Conservation (phyloP, 2,797 vertebrate genomes). For the Potorous gilbertii region DNA sequence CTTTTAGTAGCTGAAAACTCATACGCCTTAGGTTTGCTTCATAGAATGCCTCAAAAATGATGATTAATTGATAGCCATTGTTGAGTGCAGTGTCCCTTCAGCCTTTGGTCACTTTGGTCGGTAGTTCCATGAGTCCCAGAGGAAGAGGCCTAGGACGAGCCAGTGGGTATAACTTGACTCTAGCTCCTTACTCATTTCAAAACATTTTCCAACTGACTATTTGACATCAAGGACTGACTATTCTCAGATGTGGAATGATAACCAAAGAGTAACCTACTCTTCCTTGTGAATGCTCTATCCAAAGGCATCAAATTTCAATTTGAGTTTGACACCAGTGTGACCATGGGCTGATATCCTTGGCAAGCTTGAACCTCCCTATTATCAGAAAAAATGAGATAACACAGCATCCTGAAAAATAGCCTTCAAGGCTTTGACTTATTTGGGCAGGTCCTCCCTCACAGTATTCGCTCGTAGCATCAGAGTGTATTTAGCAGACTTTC, state of each 20-base stretch:
- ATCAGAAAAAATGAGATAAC: background rate
- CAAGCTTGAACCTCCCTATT: background rate
- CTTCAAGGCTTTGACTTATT: background rate
- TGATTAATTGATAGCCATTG: background rate
- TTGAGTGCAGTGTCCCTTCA: background rate
- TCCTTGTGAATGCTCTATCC: background rate
- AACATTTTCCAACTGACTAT: background rate
- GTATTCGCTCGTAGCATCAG: too few relatives aligned
- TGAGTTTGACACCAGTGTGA: background rate
- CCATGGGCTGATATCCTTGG: background rate
- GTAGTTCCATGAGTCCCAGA: background rate
- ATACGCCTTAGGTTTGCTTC: background rate
- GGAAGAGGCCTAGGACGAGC: background rate
- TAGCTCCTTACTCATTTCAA: background rate
- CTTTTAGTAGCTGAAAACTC: background rate
- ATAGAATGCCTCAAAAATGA: background rate
- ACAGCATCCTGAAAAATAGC: background rate
- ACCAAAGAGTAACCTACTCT: background rate
- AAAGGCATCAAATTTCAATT: background rate
- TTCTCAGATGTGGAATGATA: background rate
- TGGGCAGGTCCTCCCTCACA: too few relatives aligned
- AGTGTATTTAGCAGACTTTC: background rate
- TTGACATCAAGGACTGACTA: background rate
- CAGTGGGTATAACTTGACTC: background rate
- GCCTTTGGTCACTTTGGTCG: background rate